Percentiles rank a stretch among this genome's conserved stretches.
These are phyloP conservation scores for Lasioglossum lativentre DNA, from an alignment of 2,888 invertebrate genomes.

Conservation along the genomic window DNA sequence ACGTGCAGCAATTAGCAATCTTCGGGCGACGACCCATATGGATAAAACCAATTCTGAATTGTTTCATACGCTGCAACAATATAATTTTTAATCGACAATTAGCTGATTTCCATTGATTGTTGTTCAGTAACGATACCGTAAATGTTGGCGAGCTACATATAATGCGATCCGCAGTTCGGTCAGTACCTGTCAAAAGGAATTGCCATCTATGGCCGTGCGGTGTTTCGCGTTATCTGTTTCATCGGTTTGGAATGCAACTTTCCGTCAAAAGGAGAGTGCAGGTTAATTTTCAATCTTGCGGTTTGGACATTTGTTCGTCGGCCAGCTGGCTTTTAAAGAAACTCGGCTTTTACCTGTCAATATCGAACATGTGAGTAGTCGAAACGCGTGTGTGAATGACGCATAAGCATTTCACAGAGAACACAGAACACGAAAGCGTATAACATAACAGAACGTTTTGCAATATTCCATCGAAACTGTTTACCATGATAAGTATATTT, in stretches of 20 bases:
- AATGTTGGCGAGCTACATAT: not conserved
- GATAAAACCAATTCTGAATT: not conserved
- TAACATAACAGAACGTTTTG: not conserved
- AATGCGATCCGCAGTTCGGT: slow-evolving; percentile 11
- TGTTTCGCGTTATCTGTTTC: slow-evolving; percentile 56
- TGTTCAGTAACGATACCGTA: not conserved
- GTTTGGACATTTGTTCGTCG: slow-evolving; percentile 76
- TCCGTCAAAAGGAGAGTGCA: slow-evolving; percentile 74
- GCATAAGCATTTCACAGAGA: not conserved
- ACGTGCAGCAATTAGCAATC: not conserved
- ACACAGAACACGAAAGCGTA: not conserved
- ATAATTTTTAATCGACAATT: not conserved
- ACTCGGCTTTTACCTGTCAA: slow-evolving; percentile 75
- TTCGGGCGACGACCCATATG: no score
- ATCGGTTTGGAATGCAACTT: slow-evolving; percentile 77
- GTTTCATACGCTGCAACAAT: not conserved
- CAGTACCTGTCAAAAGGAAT: slow-evolving; percentile 43
- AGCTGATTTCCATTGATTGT: not conserved
- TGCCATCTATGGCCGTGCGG: slow-evolving; percentile 51
- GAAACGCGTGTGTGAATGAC: not conserved
- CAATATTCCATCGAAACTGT: slow-evolving; percentile 31
- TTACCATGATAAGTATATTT: slow-evolving; percentile 10
- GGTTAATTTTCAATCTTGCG: slow-evolving; percentile 76
- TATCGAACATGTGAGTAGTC: slow-evolving; percentile 75
- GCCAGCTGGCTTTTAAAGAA: slow-evolving; percentile 77